Conservation (phyloP, 2,113 vertebrate genomes). For the Pseudopipra pipra region DNA sequence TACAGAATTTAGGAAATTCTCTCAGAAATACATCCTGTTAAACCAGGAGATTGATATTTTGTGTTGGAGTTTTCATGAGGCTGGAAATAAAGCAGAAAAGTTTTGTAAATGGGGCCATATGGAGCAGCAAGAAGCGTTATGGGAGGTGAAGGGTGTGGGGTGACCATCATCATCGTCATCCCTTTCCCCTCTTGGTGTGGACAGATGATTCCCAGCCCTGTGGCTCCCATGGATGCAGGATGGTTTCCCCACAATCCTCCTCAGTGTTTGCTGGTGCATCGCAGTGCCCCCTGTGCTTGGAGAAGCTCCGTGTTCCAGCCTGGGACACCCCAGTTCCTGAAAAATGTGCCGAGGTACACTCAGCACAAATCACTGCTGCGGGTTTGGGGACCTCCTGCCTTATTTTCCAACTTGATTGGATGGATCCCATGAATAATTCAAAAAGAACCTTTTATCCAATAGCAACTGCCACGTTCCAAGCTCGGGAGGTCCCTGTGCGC, state of each 20-base stretch:
- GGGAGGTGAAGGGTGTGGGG: neutral
- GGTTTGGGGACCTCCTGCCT: neutral
- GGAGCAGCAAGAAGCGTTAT: accelerated
- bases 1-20: neutral
- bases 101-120: neutral
- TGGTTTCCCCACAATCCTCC: neutral
- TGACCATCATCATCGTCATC: accelerated
- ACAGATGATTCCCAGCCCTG: neutral
- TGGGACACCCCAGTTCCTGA: neutral
- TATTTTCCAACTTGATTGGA: neutral
- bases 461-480: neutral
- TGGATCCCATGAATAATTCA: neutral
- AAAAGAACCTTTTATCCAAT: accelerated
- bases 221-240: neutral
- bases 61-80: neutral
- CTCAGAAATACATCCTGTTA: neutral
- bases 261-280: no score
- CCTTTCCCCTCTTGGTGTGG: neutral
- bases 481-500: neutral
- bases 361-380: neutral
- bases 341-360: accelerated
- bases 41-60: neutral
- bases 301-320: accelerated
- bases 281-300: no score
- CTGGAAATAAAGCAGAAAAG: neutral